A percentile compares a stretch with the other conserved stretches of the same genome.
Conservation (phyloP, 2,888 invertebrate genomes). For the Epirrhoe alternata region DNA sequence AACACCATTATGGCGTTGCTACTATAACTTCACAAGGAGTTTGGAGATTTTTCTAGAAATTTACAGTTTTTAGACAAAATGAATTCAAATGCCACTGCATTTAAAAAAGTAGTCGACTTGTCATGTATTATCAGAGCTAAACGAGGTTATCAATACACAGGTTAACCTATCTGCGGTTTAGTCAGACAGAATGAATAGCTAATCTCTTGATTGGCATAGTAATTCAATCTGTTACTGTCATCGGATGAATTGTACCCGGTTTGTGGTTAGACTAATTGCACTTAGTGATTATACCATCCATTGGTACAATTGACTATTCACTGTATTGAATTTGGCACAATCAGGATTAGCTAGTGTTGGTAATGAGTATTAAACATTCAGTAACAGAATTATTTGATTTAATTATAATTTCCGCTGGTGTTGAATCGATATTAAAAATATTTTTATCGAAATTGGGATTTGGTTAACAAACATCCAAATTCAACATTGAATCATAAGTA, state of each 20-base stretch:
- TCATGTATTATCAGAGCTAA: neutral
- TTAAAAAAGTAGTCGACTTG: neutral
- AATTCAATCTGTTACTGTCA: conserved; percentile 25
- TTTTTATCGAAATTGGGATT: no score
- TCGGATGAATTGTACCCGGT: conserved; percentile 19
- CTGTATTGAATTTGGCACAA: conserved; percentile 20
- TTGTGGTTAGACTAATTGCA: conserved; percentile 29
- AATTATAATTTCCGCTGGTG: neutral
- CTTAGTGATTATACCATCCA: conserved; percentile 23
- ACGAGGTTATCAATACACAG: neutral
- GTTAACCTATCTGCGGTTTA: conserved; percentile 1
- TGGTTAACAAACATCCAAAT: no score
- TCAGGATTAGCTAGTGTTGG: neutral
- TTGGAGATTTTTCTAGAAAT: no score
- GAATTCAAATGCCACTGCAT: no score
- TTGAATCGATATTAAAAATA: no score
- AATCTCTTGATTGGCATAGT: conserved; percentile 24
- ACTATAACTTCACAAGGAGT: no score
- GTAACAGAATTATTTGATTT: neutral
- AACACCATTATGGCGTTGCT: no score
- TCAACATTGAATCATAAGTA: no score
- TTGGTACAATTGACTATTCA: conserved; percentile 23
- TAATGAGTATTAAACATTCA: neutral
- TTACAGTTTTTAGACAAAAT: no score
- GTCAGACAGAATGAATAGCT: conserved; percentile 14